A percentile compares a stretch with the other conserved stretches of the same genome.
phyloP scores from a whole-genome alignment of 37 sponge, comb jelly and placozoan genomes.

The Theonella swinhoei region DNA sequence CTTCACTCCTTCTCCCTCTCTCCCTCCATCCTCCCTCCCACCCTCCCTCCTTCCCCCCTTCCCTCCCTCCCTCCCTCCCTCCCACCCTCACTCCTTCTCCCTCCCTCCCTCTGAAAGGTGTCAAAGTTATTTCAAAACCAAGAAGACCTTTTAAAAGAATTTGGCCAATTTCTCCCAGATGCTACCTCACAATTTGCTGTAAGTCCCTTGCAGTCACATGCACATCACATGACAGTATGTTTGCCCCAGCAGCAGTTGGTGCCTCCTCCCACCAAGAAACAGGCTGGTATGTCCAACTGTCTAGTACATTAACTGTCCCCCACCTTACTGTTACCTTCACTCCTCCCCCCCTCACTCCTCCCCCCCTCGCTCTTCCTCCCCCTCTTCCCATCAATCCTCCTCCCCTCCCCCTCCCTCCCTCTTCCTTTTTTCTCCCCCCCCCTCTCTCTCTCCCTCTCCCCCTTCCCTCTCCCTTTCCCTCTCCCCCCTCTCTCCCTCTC shows the following conservation, averaged over 20 bases:
- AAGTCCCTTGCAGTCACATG: background rate
- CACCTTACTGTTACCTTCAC: background rate
- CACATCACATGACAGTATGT: background rate
- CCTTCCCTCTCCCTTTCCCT: background rate
- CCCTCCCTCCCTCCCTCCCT: background rate
- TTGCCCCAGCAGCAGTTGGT: too few species aligned
- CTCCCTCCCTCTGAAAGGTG: constrained; percentile 33
- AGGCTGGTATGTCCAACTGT: constrained; percentile 8
- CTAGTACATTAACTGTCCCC: background rate
- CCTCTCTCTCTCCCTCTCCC: background rate
- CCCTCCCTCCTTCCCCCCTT: background rate
- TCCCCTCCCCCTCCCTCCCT: background rate
- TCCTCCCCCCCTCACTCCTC: background rate
- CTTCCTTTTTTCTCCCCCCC: background rate
- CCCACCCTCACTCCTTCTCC: too few species aligned
- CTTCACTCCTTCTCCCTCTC: background rate
- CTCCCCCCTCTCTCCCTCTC: background rate
- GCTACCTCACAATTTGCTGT: constrained; percentile 45
- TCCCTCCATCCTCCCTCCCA: background rate
- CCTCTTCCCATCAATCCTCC: background rate
- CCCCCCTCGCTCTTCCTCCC: background rate
- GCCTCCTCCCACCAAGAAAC: constrained; percentile 45
- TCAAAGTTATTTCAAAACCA: constrained; percentile 92
- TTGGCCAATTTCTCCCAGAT: constrained; percentile 96
- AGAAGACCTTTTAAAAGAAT: constrained; percentile 90